Evolutionary conservation across 2,113 vertebrate species (phyloP).

Genomic region (Galemys pyrenaicus): DNA sequence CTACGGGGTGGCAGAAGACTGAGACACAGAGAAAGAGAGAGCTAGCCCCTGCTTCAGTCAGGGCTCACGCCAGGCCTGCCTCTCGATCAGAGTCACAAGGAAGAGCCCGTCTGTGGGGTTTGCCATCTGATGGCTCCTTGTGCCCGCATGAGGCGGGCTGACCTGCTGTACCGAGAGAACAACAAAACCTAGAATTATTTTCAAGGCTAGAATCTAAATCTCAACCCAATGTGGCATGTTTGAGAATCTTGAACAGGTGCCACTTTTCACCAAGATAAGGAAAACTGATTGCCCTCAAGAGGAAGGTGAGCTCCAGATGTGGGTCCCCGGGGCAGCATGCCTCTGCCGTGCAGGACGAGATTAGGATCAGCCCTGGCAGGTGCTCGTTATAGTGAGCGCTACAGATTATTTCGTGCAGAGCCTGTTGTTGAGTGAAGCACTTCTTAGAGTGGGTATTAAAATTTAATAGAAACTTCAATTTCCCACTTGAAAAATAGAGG

Average conservation of each 20-base stretch:
- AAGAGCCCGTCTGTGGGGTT: slow-evolving; percentile 27
- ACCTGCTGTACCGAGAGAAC: slow-evolving; percentile 22
- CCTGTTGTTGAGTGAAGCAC: slow-evolving; percentile 53
- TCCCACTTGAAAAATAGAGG: slow-evolving; percentile 67
- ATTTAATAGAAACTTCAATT: slow-evolving; percentile 81
- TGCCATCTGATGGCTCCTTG: slow-evolving; percentile 63
- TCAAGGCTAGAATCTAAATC: slow-evolving; percentile 71
- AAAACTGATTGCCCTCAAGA: slow-evolving; percentile 64
- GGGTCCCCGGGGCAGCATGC: background rate
- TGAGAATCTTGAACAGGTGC: slow-evolving; percentile 69
- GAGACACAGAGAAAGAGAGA: background rate
- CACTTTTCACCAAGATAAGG: slow-evolving; percentile 69
- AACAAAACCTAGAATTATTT: slow-evolving; percentile 66
- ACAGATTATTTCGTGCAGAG: slow-evolving; percentile 48
- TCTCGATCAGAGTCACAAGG: slow-evolving; percentile 30
- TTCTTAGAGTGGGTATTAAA: slow-evolving; percentile 75
- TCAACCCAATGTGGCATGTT: slow-evolving; percentile 45
- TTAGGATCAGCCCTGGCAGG: slow-evolving; percentile 61
- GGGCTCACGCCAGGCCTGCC: slow-evolving; percentile 32
- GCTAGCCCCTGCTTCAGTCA: background rate
- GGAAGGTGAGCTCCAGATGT: slow-evolving; percentile 63
- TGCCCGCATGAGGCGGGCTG: slow-evolving; percentile 19
- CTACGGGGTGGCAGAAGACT: background rate
- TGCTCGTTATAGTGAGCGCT: slow-evolving; percentile 8
- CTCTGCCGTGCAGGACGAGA: slow-evolving; percentile 27